Base-by-base conservation (phyloP, 1,140 invertebrate genomes). In the Neelides sp. region DNA sequence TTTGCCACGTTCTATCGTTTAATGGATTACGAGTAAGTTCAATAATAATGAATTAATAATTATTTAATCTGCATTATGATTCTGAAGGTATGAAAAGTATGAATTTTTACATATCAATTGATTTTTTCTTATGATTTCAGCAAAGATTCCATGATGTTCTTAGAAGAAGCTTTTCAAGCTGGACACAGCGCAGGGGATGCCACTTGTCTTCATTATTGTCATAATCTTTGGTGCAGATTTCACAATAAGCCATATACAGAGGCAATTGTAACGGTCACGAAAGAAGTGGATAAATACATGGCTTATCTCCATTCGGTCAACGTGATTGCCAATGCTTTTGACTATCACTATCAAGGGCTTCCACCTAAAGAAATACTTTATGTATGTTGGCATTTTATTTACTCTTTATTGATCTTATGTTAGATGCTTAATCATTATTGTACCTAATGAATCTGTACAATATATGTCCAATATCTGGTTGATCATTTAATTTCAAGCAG, bases 111-210 rank as follows among this genome's bases (percentile, higher is more conserved):
- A 40, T 7, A 34, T 22, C 7, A 27, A 48, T 22, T 13, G 39
- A 12, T 24, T 27, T 49, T 52, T 4, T 24, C 13, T 20, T 58
- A 43, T 56, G 24, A 53, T 58, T 69, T 42, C 60, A 87, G 83
- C 55, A 71, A 79, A 50, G 79, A 88, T 63, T 83, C 86, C 0
- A 67, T 84, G 59, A 74, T 75, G 48, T 82, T 84, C 24, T 71
- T 92, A 13, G 80, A 79, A 61, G 88, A 92, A 72, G 82, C 86
- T 10, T 80, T 92, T 48, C 79, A 79, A 66, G 73, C 86, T 60
- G 84, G 87, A n/a, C 88, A 92, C 66, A 82, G 87, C 69, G 79
- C 78, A 32, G 84, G 80, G 50, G 88, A 92, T 64, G 79, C 83
- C 63, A 72, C 82, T 37, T 90, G 85, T 63, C 71, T 92, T 22